Base-by-base conservation (phyloP, 2,888 invertebrate species). In the Caenorhabditis wallacei region DNA sequence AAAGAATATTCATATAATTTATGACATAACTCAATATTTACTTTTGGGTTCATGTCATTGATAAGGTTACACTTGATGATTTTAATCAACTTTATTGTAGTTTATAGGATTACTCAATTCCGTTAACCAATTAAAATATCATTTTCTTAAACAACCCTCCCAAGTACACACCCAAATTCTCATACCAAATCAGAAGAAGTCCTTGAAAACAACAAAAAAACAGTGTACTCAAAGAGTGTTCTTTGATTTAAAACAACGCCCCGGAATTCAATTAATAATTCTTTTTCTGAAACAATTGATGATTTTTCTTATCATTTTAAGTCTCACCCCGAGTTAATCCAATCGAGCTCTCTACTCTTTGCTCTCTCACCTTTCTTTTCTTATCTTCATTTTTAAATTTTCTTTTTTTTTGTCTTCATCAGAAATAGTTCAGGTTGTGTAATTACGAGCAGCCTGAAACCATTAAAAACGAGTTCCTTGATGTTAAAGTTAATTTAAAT, bases 391-490 rank as follows among this genome's bases (percentile, higher is more conserved):
- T 46, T 35, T n/a, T n/a, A n/a, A n/a, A n/a, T n/a, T n/a, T n/a
- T n/a, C n/a, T n/a, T n/a, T n/a, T n/a, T n/a, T n/a, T n/a, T n/a
- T n/a, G n/a, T n/a, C n/a, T n/a, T n/a, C 16, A 74, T 64, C 63
- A 46, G n/a, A 64, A 63, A 53, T 72, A 54, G 64, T 74, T 74
- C 72, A 74, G 63, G 22, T 74, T 74, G 64, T 74, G 72, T 35
- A 56, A 74, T 59, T 72, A 40, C 37, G 26, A 48, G 13, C 26
- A 48, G 13, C 26, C 1, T 35, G 48, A 35, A 61, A 63, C 13
- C n/a, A 1, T 2, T 4, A 3, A 61, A 63, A 53, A 46, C 16
- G 18, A 43, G 18, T 53, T 18, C 48, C 40, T 63, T 18, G 35
- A 61, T 48, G 48, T 22, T 26, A 22, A 13, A 10, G 4, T 18